Evolutionary conservation across 37 sponge, comb jelly and placozoan species (phyloP), one percentile per base, ranked within the genome.

Genomic region (Cliona cf. orientalis): DNA sequence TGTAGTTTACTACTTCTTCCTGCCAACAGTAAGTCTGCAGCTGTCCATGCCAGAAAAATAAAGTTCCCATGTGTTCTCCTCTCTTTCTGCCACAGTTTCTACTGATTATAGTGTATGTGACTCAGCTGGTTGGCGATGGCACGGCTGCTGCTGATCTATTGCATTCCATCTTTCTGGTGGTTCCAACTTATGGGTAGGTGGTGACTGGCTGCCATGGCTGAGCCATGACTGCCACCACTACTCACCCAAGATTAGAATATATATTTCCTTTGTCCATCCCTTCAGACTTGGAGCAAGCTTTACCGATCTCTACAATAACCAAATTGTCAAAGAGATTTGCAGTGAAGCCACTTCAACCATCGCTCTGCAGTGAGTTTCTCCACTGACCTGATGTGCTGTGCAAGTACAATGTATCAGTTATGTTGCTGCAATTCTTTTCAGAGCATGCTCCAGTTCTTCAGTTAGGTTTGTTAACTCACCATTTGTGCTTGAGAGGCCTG

Each of bases 301-400:
- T 21, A 68, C 59, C 39, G 76, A 85, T 58, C 66, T 93, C n/a
- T 93, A 93, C 44, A 70, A 59, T 46, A 93, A 93, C 61, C 43
- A 93, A 1, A 37, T 42, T 0, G 0, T 59, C 41, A 80, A 61
- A 37, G 28, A 66, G 0, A 43, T 58, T 12, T 93, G 93, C 46
- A 6, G 22, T n/a, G n/a, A n/a, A n/a, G n/a, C n/a, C n/a, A n/a
- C n/a, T n/a, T n/a, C n/a, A n/a, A n/a, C n/a, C n/a, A n/a, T n/a
- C n/a, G n/a, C n/a, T n/a, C n/a, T n/a, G n/a, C n/a, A n/a, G n/a
- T n/a, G n/a, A n/a, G n/a, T n/a, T n/a, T n/a, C n/a, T n/a, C n/a
- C n/a, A n/a, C n/a, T n/a, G n/a, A n/a, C n/a, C n/a, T n/a, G n/a
- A n/a, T n/a, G n/a, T n/a, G n/a, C n/a, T n/a, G n/a, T n/a, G n/a